Evolutionary conservation across 2,888 invertebrate species (phyloP).

Genomic region (Urechis unicinctus): DNA sequence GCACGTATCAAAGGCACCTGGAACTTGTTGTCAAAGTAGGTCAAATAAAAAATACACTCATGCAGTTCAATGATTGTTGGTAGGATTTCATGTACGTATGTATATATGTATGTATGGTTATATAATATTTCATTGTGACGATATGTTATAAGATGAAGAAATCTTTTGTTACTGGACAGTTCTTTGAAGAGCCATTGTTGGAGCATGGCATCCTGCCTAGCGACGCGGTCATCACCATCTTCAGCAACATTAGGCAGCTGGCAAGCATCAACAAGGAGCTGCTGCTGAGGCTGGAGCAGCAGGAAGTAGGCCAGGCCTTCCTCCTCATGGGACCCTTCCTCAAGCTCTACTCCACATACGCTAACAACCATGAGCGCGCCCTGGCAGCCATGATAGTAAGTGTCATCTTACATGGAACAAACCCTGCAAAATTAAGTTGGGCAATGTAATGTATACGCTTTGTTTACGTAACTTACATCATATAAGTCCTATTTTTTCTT

Average conservation of each 20-base stretch:
- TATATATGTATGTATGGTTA: neutral
- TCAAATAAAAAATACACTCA: too few species aligned
- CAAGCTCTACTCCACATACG: conserved; percentile 71
- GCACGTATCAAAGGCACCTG: conserved; percentile 63
- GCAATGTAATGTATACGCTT: too few species aligned
- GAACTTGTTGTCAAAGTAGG: conserved; percentile 60
- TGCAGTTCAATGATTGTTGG: too few species aligned
- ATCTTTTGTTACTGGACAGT: too few species aligned
- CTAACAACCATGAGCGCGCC: conserved; percentile 65
- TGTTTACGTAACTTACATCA: too few species aligned
- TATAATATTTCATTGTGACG: neutral
- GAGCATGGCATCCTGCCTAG: conserved; percentile 38
- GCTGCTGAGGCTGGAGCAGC: conserved; percentile 44
- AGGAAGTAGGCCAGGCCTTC: conserved; percentile 63
- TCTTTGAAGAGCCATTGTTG: conserved; percentile 43
- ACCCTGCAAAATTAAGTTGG: too few species aligned
- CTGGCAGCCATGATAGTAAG: conserved; percentile 60
- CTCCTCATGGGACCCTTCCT: conserved; percentile 68
- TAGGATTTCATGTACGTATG: too few species aligned
- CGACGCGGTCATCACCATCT: conserved; percentile 35
- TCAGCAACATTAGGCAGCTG: conserved; percentile 47
- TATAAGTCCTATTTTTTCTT: too few species aligned
- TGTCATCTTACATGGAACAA: neutral
- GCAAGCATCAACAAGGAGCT: conserved; percentile 52
- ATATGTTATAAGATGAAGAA: neutral